Conservation (phyloP, 2,797 vertebrate species). For the Betta splendens region DNA sequence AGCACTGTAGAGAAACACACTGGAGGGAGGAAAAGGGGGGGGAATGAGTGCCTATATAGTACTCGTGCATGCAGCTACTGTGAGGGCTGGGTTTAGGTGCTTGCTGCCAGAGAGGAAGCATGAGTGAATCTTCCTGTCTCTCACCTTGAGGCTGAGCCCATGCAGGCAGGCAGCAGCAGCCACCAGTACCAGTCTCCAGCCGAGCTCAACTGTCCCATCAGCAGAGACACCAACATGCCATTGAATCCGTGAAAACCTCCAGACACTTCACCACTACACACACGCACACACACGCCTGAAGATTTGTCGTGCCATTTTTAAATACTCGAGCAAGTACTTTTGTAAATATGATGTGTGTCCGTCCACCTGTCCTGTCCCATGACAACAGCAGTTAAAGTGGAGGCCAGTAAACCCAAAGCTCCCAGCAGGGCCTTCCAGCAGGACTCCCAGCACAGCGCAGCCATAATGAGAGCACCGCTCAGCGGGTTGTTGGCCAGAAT, state of each 20-base stretch:
- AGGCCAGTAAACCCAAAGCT: conserved; percentile 71
- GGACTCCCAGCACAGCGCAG: conserved; percentile 73
- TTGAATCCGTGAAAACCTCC: conserved; percentile 78
- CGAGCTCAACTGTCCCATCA: conserved; percentile 79
- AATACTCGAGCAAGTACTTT: background rate
- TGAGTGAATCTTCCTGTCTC: background rate
- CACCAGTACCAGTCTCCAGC: conserved; percentile 83
- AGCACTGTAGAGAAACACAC: conserved; percentile 76
- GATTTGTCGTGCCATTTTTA: background rate
- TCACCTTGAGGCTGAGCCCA: conserved; percentile 75
- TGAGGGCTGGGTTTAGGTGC: too few species aligned
- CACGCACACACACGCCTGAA: conserved; percentile 31
- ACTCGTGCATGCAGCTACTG: too few species aligned
- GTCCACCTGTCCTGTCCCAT: conserved; percentile 72
- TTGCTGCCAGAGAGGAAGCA: too few species aligned
- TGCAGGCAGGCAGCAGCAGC: conserved; percentile 76
- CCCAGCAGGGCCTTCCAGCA: conserved; percentile 80
- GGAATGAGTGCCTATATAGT: too few species aligned
- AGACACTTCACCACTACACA: conserved; percentile 66
- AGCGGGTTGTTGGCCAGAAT: conserved; percentile 81
- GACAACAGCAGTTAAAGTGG: conserved; percentile 78
- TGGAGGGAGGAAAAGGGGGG: conserved; percentile 39
- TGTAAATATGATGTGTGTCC: background rate
- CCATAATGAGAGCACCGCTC: conserved; percentile 76
- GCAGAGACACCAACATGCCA: conserved; percentile 80